A percentile compares a stretch with the other conserved stretches of the same genome.
Evolutionary conservation across 1,140 invertebrate genomes (phyloP).

Genomic region (Drosophila sturtevanti): DNA sequence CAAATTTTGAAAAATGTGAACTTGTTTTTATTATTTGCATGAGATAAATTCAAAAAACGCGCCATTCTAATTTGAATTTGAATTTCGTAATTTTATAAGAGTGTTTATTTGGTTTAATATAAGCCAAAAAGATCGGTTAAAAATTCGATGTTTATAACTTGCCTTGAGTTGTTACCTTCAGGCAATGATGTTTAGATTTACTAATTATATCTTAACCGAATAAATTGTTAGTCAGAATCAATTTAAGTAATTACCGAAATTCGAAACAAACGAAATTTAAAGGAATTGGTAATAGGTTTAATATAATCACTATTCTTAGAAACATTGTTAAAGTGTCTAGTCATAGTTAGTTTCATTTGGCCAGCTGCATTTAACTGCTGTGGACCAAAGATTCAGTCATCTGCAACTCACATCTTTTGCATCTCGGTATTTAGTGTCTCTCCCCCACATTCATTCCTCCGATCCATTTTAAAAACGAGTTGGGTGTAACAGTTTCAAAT

Average conservation of each 20-base stretch:
- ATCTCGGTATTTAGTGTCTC: background rate
- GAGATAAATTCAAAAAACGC: background rate
- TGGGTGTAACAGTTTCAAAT: slow-evolving; percentile 53
- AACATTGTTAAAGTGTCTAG: background rate
- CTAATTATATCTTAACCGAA: too few species aligned
- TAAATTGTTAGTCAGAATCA: too few species aligned
- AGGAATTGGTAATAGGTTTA: too few species aligned
- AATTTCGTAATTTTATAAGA: background rate
- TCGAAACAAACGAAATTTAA: too few species aligned
- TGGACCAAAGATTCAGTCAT: background rate
- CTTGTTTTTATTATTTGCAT: background rate
- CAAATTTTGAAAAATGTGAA: background rate
- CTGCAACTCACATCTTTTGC: slow-evolving; percentile 4
- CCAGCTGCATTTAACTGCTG: slow-evolving; percentile 9
- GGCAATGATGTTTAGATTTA: too few species aligned
- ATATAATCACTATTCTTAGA: too few species aligned
- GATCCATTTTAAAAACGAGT: slow-evolving; percentile 24
- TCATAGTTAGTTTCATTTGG: background rate
- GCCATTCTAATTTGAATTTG: background rate
- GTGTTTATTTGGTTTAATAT: background rate
- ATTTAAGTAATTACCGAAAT: too few species aligned
- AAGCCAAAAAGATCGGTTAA: background rate
- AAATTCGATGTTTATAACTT: too few species aligned
- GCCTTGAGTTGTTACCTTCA: too few species aligned
- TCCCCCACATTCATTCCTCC: background rate